A percentile compares a stretch with the other conserved stretches of the same genome.
phyloP scores from a whole-genome alignment of 2,113 vertebrate species.

The Phocoena phocoena region DNA sequence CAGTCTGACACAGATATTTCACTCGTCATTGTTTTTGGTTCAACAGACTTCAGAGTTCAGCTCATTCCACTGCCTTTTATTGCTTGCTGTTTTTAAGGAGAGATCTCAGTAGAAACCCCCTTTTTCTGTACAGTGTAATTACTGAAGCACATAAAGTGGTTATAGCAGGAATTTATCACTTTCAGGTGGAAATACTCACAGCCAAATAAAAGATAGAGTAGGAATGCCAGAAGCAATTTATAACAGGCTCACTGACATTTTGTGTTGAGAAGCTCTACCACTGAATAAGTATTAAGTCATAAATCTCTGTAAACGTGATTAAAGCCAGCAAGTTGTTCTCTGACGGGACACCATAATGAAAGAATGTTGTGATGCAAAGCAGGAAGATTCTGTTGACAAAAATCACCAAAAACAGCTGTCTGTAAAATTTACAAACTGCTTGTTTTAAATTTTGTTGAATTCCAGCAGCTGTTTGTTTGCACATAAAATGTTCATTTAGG shows the following conservation, averaged over 20 bases:
- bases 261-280: conserved; percentile 76
- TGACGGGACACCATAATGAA: conserved; percentile 80
- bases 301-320: conserved; percentile 87
- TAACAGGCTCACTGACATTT: conserved; percentile 88
- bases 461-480: conserved; percentile 77
- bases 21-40: conserved; percentile 70
- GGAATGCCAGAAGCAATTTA: conserved; percentile 86
- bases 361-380: conserved; percentile 49
- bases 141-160: conserved; percentile 87
- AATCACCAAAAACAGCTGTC: conserved; percentile 77
- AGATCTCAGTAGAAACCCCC: conserved; percentile 61
- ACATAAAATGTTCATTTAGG: conserved; percentile 76
- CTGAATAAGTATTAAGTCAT: conserved; percentile 85
- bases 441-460: conserved; percentile 47
- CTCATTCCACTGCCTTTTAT: conserved; percentile 65
- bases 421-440: conserved; percentile 73
- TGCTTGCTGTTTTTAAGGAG: conserved; percentile 71
- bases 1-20: conserved; percentile 50
- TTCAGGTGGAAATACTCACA: conserved; percentile 86
- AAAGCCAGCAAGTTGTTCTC: conserved; percentile 83
- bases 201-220: conserved; percentile 86
- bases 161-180: conserved; percentile 88
- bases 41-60: conserved; percentile 61
- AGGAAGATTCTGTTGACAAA: conserved; percentile 79
- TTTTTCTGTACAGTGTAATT: conserved; percentile 82